phyloP scores from a whole-genome alignment of 2,113 vertebrate species.

The Aegotheles bennettii region DNA sequence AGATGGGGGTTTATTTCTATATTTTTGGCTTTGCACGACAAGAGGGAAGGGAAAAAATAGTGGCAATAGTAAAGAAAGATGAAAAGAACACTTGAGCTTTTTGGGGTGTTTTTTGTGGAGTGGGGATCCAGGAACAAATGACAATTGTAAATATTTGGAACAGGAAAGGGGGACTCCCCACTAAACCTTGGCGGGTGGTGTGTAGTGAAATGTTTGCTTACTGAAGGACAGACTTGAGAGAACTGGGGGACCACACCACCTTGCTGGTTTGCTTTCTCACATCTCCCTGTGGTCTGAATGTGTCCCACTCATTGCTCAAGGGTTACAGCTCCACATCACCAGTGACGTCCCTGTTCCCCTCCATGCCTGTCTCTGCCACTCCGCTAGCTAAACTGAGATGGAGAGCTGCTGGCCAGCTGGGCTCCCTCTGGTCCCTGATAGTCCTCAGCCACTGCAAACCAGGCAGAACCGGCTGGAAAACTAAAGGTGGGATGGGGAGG shows the following conservation, averaged over 20 bases:
- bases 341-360: not conserved
- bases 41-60: not conserved
- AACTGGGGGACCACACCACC: not conserved
- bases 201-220: not conserved
- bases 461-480: not conserved
- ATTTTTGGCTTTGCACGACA: not conserved
- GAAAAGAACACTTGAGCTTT: not conserved
- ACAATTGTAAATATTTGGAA: not conserved
- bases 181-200: not conserved
- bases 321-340: not conserved
- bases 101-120: not conserved
- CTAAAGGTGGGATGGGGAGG: not conserved
- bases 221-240: not conserved
- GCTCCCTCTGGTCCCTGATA: not conserved
- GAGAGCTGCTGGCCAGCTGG: not conserved
- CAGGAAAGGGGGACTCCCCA: not conserved
- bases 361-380: not conserved
- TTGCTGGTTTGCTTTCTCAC: not conserved
- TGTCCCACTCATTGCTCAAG: not conserved
- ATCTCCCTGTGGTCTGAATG: not conserved
- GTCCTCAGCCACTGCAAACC: not conserved
- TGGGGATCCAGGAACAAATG: not conserved
- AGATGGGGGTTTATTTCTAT: slow-evolving; percentile 35
- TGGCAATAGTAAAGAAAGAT: not conserved
- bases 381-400: not conserved